phyloP scores from a whole-genome alignment of 2,888 invertebrate genomes.

The Hirtodrosophila cameraria region DNA sequence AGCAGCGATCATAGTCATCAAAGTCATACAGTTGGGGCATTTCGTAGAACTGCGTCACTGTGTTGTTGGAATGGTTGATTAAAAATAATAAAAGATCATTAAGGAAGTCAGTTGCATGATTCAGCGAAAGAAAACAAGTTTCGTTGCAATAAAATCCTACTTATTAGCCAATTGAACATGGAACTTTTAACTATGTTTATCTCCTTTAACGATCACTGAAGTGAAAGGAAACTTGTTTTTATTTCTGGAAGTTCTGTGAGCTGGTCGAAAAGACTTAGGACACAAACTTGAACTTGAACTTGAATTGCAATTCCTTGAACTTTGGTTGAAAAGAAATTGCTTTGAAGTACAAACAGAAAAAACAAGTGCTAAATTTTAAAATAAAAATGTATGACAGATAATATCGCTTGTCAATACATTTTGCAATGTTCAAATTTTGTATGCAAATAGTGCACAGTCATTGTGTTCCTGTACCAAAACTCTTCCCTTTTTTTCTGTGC shows the following conservation, averaged over 20 bases:
- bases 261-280: slow-evolving; percentile 27
- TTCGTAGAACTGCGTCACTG: slow-evolving; percentile 82
- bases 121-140: slow-evolving; percentile 41
- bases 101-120: slow-evolving; percentile 26
- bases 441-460: slow-evolving; percentile 38
- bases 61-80: slow-evolving; percentile 4
- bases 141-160: slow-evolving; percentile 19
- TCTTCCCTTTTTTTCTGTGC: background rate
- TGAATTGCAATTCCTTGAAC: background rate
- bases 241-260: background rate
- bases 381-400: background rate
- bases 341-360: background rate
- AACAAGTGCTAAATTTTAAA: slow-evolving; percentile 1
- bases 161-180: slow-evolving; percentile 22
- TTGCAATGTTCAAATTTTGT: slow-evolving; percentile 18
- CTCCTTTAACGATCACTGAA: slow-evolving; percentile 7
- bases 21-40: slow-evolving; percentile 82
- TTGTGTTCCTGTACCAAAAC: slow-evolving; percentile 20
- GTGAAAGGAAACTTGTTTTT: slow-evolving; percentile 63
- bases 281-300: slow-evolving; percentile 31
- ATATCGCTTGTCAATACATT: slow-evolving; percentile 11
- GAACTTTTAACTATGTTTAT: slow-evolving; percentile 14
- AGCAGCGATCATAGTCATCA: slow-evolving; percentile 82
- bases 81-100: slow-evolving; percentile 17
- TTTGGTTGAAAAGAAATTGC: slow-evolving; percentile 1